phyloP scores from a whole-genome alignment of 2,113 vertebrate species.

The Alexandromys fortis region DNA sequence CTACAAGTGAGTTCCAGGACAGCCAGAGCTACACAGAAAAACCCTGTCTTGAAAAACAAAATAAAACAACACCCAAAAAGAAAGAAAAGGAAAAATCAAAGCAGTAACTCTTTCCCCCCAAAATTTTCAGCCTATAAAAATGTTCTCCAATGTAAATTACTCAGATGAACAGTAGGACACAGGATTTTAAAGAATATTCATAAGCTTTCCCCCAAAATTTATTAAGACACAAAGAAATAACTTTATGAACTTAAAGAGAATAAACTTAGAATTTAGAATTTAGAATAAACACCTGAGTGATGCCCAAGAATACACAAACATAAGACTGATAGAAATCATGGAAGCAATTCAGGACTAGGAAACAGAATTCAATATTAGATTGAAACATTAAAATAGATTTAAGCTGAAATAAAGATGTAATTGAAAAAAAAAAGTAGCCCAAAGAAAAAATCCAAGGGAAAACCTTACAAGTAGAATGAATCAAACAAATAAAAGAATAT shows the following conservation, averaged over 20 bases:
- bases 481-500: background rate
- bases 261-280: background rate
- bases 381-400: background rate
- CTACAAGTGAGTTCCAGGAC: background rate
- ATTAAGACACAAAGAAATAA: background rate
- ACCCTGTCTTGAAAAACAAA: background rate
- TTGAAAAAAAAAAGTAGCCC: background rate
- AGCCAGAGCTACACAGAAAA: background rate
- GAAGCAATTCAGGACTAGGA: background rate
- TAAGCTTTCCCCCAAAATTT: background rate
- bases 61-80: background rate
- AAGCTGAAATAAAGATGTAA: background rate
- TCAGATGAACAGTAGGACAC: background rate
- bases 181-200: background rate
- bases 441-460: background rate
- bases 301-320: background rate
- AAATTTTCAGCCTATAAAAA: background rate
- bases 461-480: background rate
- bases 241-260: background rate
- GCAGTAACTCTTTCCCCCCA: background rate
- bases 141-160: background rate
- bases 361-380: background rate
- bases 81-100: background rate
- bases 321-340: background rate
- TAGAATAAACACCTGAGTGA: background rate